Evolutionary conservation across 2,113 vertebrate genomes (phyloP).

Genomic region (Xiphophorus maculatus): DNA sequence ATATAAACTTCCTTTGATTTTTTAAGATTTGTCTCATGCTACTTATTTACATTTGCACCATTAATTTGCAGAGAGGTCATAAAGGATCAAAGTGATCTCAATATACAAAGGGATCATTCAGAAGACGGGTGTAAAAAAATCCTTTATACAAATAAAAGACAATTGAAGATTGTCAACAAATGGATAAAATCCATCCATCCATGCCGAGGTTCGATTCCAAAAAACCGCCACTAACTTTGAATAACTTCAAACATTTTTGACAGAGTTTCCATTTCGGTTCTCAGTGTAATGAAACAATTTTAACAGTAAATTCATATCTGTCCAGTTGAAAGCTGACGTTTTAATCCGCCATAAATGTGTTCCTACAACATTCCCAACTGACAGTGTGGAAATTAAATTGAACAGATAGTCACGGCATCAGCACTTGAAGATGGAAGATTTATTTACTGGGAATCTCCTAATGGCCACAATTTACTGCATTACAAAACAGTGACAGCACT

Average conservation of each 20-base stretch:
- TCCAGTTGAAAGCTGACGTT: background rate
- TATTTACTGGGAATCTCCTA: constrained; percentile 6
- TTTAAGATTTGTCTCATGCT: background rate
- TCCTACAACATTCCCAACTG: constrained; percentile 1
- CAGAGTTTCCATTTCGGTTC: background rate
- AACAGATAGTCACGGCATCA: constrained; percentile 1
- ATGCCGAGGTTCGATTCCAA: too few species aligned
- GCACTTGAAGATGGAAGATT: constrained; percentile 14
- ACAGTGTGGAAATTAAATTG: constrained; percentile 8
- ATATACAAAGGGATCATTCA: background rate
- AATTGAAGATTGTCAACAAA: too few species aligned
- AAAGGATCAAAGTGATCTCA: too few species aligned
- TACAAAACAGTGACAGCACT: background rate
- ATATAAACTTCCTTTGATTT: background rate
- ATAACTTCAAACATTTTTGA: too few species aligned
- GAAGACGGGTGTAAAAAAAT: background rate
- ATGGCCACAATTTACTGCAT: background rate
- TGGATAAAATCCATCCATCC: too few species aligned
- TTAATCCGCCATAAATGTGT: background rate
- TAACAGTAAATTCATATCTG: constrained; percentile 2
- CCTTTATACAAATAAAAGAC: background rate
- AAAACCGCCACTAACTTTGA: too few species aligned
- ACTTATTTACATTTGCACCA: background rate
- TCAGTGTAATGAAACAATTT: background rate
- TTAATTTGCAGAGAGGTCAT: too few species aligned